A percentile compares a stretch with the other conserved stretches of the same genome.
These are phyloP conservation scores for Ormia ochracea DNA, from an alignment of 2,888 invertebrate species.

Conservation along the genomic window DNA sequence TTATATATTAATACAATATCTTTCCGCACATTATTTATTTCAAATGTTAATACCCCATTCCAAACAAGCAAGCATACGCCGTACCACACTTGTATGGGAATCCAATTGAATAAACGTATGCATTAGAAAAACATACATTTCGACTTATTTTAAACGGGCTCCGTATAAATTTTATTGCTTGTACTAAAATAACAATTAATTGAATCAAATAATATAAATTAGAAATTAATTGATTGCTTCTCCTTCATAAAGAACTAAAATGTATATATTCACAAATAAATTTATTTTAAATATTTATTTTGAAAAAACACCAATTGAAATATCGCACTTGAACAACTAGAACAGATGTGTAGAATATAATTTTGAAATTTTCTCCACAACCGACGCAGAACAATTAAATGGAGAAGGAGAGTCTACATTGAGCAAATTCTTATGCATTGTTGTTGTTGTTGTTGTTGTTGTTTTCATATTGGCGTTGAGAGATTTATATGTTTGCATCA, in stretches of 20 bases:
- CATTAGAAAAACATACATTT: no score
- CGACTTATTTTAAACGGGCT: constrained; percentile 22
- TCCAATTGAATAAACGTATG: neutral
- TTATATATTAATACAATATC: neutral
- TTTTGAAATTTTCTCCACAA: constrained; percentile 21
- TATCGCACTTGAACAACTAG: constrained; percentile 57
- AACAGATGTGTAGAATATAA: constrained; percentile 51
- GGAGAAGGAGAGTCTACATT: constrained; percentile 6
- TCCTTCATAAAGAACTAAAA: constrained; percentile 23
- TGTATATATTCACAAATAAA: constrained; percentile 51
- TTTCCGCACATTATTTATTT: neutral
- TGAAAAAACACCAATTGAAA: constrained; percentile 69
- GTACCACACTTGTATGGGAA: neutral
- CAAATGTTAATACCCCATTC: neutral
- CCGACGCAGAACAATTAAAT: constrained; percentile 11
- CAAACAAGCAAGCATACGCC: constrained; percentile 2
- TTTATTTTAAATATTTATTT: constrained; percentile 72
- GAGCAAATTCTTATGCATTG: neutral
- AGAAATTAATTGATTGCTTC: constrained; percentile 51
- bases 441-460: constrained; percentile 27
- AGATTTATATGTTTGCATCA: constrained; percentile 75
- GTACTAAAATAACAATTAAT: constrained; percentile 52
- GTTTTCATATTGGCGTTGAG: constrained; percentile 65
- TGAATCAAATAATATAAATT: constrained; percentile 60
- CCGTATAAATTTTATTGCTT: constrained; percentile 54